Evolutionary conservation across 2,113 vertebrate genomes (phyloP).

Genomic region (Psilopogon haemacephalus): DNA sequence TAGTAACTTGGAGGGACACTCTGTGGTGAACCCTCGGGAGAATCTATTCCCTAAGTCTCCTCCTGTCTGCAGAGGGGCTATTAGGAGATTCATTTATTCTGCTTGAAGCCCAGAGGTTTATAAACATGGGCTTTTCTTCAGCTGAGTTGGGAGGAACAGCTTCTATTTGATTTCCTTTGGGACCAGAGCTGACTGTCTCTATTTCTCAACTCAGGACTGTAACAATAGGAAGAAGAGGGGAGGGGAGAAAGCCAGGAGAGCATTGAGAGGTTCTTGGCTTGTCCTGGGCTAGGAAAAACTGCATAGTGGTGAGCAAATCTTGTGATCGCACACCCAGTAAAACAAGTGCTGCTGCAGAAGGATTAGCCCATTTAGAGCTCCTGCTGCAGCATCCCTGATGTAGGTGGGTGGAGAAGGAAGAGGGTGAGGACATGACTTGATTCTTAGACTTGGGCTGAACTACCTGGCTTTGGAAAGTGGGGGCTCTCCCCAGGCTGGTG

Average conservation of each 20-base stretch:
- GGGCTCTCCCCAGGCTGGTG: not conserved
- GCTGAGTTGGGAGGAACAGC: conserved; percentile 56
- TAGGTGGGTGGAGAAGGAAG: not conserved
- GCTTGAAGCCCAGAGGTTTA: conserved; percentile 34
- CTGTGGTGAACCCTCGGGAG: not conserved
- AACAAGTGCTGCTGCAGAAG: not conserved
- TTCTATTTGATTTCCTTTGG: conserved; percentile 65
- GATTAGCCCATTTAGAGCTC: not conserved
- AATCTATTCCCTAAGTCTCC: not conserved
- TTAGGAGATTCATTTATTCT: conserved; percentile 54
- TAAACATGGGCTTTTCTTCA: conserved; percentile 44
- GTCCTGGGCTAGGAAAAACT: not conserved
- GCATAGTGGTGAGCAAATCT: not conserved
- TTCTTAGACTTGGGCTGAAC: not conserved
- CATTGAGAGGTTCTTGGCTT: not conserved
- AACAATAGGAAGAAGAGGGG: not conserved
- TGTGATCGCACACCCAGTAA: not conserved
- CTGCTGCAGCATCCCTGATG: not conserved
- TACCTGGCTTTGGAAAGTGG: not conserved
- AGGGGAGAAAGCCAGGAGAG: not conserved
- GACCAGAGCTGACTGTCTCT: conserved; percentile 1
- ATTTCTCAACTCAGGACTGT: not conserved
- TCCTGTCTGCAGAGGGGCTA: not conserved
- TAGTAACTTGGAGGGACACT: not conserved
- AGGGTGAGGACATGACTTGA: not conserved